Evolutionary conservation across 2,888 invertebrate genomes (phyloP).

Genomic region (Drosophila mayaguana): DNA sequence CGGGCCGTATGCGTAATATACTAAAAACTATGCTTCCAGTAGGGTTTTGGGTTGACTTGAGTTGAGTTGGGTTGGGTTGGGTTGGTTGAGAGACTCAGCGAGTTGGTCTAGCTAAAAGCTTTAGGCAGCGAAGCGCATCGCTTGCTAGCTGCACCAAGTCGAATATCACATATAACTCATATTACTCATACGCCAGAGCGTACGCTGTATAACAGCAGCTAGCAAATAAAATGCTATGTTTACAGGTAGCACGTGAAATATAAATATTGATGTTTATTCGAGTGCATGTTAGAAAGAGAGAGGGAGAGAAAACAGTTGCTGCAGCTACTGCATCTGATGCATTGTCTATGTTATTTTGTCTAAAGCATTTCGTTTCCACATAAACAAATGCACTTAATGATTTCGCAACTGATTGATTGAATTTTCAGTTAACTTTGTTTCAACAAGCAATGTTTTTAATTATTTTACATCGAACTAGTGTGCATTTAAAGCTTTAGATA

Average conservation of each 20-base stretch:
- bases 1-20: slow-evolving; percentile 47
- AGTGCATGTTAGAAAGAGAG: slow-evolving; percentile 2
- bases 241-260: slow-evolving; percentile 13
- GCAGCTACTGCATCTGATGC: background rate
- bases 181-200: slow-evolving; percentile 42
- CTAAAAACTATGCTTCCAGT: slow-evolving; percentile 11
- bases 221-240: slow-evolving; percentile 6
- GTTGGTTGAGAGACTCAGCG: background rate
- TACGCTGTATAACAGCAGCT: slow-evolving; percentile 7
- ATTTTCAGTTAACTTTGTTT: slow-evolving; percentile 3
- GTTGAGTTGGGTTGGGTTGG: background rate
- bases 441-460: background rate
- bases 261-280: slow-evolving; percentile 38
- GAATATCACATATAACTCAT: slow-evolving; percentile 28
- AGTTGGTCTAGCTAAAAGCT: slow-evolving; percentile 37
- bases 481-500: background rate
- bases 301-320: background rate
- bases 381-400: slow-evolving; percentile 4
- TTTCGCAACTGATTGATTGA: background rate
- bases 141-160: background rate
- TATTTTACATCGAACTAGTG: background rate
- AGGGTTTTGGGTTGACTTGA: background rate
- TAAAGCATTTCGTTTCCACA: background rate
- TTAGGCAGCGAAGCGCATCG: slow-evolving; percentile 38
- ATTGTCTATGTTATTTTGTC: background rate